phyloP scores from a whole-genome alignment of 2,113 vertebrate species.

The Acanthochromis polyacanthus region DNA sequence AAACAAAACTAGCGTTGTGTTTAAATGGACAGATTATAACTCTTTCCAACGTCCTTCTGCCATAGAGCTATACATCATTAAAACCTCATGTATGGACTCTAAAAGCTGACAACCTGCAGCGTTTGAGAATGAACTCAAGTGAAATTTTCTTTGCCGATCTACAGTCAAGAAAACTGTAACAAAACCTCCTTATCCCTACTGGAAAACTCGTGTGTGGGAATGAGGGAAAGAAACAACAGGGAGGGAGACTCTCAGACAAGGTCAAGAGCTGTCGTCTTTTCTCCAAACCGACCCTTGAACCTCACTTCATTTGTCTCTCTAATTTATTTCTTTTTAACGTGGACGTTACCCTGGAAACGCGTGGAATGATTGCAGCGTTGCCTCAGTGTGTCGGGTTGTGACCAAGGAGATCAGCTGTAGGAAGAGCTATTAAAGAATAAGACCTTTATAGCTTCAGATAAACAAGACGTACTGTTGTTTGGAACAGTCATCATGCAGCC shows the following conservation, averaged over 20 bases:
- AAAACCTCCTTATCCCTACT: slow-evolving; percentile 26
- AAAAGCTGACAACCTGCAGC: slow-evolving; percentile 21
- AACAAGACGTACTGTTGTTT: slow-evolving; percentile 11
- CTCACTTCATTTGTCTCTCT: slow-evolving; percentile 69
- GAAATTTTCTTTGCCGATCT: slow-evolving; percentile 9
- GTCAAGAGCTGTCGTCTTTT: slow-evolving; percentile 68
- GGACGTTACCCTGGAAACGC: slow-evolving; percentile 69
- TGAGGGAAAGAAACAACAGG: slow-evolving; percentile 59
- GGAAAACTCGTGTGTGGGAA: slow-evolving; percentile 55
- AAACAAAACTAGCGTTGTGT: no score
- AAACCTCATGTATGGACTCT: background rate
- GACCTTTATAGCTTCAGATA: background rate
- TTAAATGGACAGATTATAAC: no score
- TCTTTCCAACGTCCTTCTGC: background rate
- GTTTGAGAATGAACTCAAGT: slow-evolving; percentile 8
- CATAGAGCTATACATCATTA: background rate
- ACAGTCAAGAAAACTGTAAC: slow-evolving; percentile 40
- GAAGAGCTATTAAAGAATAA: slow-evolving; percentile 34
- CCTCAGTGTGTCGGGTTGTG: slow-evolving; percentile 37
- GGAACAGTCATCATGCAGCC: background rate
- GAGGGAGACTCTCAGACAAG: slow-evolving; percentile 54
- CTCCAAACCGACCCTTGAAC: slow-evolving; percentile 45
- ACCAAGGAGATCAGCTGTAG: slow-evolving; percentile 42
- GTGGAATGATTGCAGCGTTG: slow-evolving; percentile 48
- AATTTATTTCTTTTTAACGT: slow-evolving; percentile 65